Base-by-base conservation (phyloP, 2,113 vertebrate genomes). In the Chaetura pelagica region DNA sequence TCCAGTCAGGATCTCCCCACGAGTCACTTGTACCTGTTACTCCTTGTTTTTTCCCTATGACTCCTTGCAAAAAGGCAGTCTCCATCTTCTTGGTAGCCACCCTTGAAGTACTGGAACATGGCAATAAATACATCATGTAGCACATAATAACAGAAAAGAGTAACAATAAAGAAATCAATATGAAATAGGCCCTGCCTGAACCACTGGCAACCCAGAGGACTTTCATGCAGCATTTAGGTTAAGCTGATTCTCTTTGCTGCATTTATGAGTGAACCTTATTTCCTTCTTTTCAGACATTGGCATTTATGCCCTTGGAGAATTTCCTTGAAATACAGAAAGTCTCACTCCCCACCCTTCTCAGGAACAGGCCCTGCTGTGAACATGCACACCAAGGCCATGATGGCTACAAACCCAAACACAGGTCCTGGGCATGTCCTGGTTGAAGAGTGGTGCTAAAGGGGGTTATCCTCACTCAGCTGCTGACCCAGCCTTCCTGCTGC, bases 351-450 rank as follows among this genome's bases (percentile, higher is more conserved):
- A 68, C 3, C 2, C 7, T 38, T 59, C 58, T 40, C 15, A 19
- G 38, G 21, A 71, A 17, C 10, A 51, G 55, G 5, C 29, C 26
- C 38, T 24, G 77, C 42, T 75, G 38, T 67, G 38, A 84, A n/a
- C 0, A 0, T 6, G 48, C 58, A 30, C 24, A 22, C 21, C 1
- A 7, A 68, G 35, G 14, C 42, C 75, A 71, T 2, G 2, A 29
- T 1, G 13, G 29, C 26, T 69, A 8, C 73, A 92, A 79, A 32
- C n/a, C 10, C 54, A 35, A 42, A 42, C 14, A 21, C 30, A 52
- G 46, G 10, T 32, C 3, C 2, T 1, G 30, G 46, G 51, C 35
- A 27, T 0, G 1, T n/a, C 55, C 38, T 34, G n/a, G 38, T 49
- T 42, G 74, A 18, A 74, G 46, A 38, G 8, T 87, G 26, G 19